These are phyloP conservation scores for Saturnia japonica DNA, from an alignment of 2,888 invertebrate species.

Conservation along the genomic window DNA sequence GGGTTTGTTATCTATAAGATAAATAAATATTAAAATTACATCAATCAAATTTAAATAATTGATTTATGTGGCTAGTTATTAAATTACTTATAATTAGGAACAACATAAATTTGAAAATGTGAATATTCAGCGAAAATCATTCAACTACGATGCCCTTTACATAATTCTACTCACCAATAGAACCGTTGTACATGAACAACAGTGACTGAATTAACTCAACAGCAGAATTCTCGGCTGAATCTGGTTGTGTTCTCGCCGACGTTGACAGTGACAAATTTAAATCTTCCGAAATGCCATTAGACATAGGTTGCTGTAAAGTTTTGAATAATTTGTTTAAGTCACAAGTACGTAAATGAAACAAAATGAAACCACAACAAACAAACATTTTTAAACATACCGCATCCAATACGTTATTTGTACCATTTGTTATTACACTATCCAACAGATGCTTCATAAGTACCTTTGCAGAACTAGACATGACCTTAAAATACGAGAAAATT, in stretches of 20 bases:
- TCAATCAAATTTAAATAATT: no score
- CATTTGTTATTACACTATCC: neutral
- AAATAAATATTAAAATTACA: neutral
- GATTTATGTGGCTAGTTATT: no score
- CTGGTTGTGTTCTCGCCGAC: neutral
- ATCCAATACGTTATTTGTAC: conserved; percentile 6
- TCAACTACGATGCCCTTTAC: neutral
- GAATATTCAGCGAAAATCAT: neutral
- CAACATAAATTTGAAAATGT: neutral
- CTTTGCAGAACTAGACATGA: neutral
- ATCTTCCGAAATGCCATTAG: conserved; percentile 6
- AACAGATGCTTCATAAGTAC: neutral
- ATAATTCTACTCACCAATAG: neutral
- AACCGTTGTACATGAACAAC: neutral
- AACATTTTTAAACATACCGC: neutral
- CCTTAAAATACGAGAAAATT: neutral
- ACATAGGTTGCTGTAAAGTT: neutral
- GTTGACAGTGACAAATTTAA: neutral
- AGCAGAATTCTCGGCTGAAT: neutral
- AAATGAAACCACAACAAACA: neutral
- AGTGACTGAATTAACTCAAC: conserved; percentile 7
- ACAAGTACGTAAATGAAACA: neutral
- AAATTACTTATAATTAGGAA: no score
- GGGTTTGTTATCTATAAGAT: neutral
- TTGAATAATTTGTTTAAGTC: neutral